These are phyloP conservation scores for Reinhardtius hippoglossoides DNA, from an alignment of 2,113 vertebrate genomes.

Conservation along the genomic window DNA sequence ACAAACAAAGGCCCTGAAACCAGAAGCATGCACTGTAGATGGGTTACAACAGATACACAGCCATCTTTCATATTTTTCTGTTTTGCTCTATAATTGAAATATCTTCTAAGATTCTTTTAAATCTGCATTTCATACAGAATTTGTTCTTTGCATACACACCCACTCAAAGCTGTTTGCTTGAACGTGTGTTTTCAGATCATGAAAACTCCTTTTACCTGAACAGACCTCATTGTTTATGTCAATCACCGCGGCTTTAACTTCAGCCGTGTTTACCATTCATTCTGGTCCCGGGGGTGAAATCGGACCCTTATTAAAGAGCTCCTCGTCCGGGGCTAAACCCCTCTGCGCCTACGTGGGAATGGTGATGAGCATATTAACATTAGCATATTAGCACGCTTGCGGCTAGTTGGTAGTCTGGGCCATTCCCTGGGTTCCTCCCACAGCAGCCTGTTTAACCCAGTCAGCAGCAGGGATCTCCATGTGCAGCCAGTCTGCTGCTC, in stretches of 20 bases:
- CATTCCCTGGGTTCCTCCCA: slow-evolving; percentile 23
- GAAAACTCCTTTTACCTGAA: neutral
- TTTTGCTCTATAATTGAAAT: neutral
- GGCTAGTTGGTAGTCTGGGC: slow-evolving; percentile 45
- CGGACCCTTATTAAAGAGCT: slow-evolving; percentile 62
- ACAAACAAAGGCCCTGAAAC: slow-evolving; percentile 65
- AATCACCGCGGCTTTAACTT: slow-evolving; percentile 34
- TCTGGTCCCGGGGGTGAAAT: slow-evolving; percentile 50
- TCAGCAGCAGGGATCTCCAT: slow-evolving; percentile 62
- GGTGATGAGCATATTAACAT: slow-evolving; percentile 68
- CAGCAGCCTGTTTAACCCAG: slow-evolving; percentile 33
- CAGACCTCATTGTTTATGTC: slow-evolving; percentile 12
- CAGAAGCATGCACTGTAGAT: slow-evolving; percentile 38
- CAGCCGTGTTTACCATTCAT: slow-evolving; percentile 34
- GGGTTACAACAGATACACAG: slow-evolving; percentile 6
- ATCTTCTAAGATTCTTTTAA: neutral
- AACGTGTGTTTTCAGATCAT: no score
- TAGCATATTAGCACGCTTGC: slow-evolving; percentile 67
- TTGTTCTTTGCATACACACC: no score
- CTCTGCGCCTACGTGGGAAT: slow-evolving; percentile 24
- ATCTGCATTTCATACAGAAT: no score
- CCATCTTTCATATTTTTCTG: neutral
- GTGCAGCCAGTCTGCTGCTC: slow-evolving; percentile 45
- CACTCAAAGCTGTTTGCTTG: no score
- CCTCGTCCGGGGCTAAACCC: slow-evolving; percentile 57